phyloP scores from a whole-genome alignment of 23 tunicate genomes.

The Corella eumyota region DNA sequence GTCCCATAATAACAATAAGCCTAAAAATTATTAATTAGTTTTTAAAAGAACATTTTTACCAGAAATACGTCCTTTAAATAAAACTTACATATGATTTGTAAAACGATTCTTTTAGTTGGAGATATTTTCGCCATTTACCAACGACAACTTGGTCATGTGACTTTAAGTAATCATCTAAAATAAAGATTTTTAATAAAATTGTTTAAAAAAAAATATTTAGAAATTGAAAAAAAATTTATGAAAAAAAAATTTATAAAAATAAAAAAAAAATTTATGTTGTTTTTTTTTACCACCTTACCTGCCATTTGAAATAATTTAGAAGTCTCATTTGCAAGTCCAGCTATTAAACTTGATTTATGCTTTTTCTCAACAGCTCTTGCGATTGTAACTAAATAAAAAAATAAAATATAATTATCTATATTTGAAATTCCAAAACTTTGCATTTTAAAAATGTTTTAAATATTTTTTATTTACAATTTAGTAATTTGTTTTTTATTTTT shows the following conservation, averaged over 20 bases:
- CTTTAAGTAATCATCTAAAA: slow-evolving; percentile 54
- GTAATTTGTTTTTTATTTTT: no score
- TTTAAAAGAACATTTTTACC: neutral
- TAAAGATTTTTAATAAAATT: neutral
- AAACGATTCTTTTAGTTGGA: slow-evolving; percentile 82
- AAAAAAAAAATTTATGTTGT: neutral
- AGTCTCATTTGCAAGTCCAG: slow-evolving; percentile 89
- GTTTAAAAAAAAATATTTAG: neutral
- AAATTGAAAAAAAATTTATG: no score
- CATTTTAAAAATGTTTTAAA: no score
- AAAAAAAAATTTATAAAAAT: neutral
- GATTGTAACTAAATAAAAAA: slow-evolving; percentile 51
- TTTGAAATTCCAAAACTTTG: neutral
- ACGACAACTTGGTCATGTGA: slow-evolving; percentile 68
- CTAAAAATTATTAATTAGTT: slow-evolving; percentile 16
- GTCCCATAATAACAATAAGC: slow-evolving; percentile 79
- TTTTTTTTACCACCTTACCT: slow-evolving; percentile 29
- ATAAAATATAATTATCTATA: neutral
- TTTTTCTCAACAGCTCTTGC: slow-evolving; percentile 94
- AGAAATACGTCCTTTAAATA: no score
- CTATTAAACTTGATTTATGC: slow-evolving; percentile 62
- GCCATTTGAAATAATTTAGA: slow-evolving; percentile 75
- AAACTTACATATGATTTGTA: slow-evolving; percentile 66
- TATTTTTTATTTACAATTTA: no score
- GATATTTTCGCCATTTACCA: slow-evolving; percentile 95